Conservation (phyloP, 1,140 invertebrate genomes). For the Agrypnia vestita region DNA sequence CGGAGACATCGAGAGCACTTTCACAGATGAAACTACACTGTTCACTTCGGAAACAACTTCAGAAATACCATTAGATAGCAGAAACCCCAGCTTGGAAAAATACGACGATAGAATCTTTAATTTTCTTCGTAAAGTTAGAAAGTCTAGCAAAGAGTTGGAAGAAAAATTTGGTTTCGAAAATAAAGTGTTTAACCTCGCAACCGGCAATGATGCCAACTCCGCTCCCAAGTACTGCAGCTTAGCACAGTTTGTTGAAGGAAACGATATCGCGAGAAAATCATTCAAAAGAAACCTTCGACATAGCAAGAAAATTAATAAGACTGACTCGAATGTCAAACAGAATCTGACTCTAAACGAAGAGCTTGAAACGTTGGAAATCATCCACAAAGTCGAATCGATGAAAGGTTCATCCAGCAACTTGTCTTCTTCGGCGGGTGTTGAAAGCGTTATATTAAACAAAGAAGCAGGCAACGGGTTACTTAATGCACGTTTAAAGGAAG, state of each 20-base stretch:
- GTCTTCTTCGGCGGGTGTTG: conserved; percentile 51
- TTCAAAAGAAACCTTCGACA: conserved; percentile 76
- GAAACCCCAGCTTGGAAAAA: conserved; percentile 70
- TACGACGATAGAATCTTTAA: conserved; percentile 69
- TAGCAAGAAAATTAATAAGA: conserved; percentile 64
- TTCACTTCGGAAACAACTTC: conserved; percentile 76
- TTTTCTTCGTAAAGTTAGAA: conserved; percentile 70
- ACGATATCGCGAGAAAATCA: conserved; percentile 84
- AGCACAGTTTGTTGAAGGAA: conserved; percentile 85
- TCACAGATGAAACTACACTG: conserved; percentile 77
- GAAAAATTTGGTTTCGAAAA: conserved; percentile 81
- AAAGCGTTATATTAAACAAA: conserved; percentile 53
- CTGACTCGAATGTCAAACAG: conserved; percentile 32
- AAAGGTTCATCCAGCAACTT: conserved; percentile 57
- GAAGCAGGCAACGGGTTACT: conserved; percentile 35
- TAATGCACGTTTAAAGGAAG: conserved; percentile 38
- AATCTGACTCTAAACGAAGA: conserved; percentile 54
- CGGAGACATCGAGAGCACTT: conserved; percentile 78
- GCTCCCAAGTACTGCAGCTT: conserved; percentile 79
- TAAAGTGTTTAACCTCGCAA: conserved; percentile 77
- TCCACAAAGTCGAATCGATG: conserved; percentile 45
- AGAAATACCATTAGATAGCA: conserved; percentile 70
- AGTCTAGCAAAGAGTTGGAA: conserved; percentile 70
- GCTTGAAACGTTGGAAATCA: conserved; percentile 41
- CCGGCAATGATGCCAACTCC: conserved; percentile 71